Evolutionary conservation across 2,113 vertebrate genomes (phyloP).

Genomic region (Meleagris gallopavo): DNA sequence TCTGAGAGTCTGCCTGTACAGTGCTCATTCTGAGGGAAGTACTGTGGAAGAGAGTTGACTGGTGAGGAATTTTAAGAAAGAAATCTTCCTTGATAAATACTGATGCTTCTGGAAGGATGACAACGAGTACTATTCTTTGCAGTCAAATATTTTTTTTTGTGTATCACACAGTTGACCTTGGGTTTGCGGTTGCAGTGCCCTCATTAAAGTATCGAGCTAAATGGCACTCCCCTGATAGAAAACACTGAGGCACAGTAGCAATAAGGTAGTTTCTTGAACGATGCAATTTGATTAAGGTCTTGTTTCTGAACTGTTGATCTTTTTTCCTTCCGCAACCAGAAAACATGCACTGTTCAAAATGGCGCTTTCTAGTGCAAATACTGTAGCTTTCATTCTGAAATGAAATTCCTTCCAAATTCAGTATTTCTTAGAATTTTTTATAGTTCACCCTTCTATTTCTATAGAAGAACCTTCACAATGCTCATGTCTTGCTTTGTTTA

Average conservation of each 20-base stretch:
- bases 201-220: not conserved
- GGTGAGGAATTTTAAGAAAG: not conserved
- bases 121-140: not conserved
- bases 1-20: not conserved
- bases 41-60: not conserved
- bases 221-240: not conserved
- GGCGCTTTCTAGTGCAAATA: not conserved
- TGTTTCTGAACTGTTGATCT: not conserved
- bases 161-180: not conserved
- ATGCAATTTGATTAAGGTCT: not conserved
- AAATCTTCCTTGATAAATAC: accelerated
- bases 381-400: not conserved
- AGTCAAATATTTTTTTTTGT: not conserved
- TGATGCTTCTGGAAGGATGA: not conserved
- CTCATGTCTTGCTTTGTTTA: not conserved
- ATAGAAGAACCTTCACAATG: not conserved
- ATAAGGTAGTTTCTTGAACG: not conserved
- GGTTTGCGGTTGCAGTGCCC: not conserved
- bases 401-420: not conserved
- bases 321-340: not conserved
- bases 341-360: not conserved
- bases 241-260: not conserved
- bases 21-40: not conserved
- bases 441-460: not conserved
- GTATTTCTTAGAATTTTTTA: not conserved